These are phyloP conservation scores for Lobophora halterata DNA, from an alignment of 2,888 invertebrate species.

Conservation along the genomic window DNA sequence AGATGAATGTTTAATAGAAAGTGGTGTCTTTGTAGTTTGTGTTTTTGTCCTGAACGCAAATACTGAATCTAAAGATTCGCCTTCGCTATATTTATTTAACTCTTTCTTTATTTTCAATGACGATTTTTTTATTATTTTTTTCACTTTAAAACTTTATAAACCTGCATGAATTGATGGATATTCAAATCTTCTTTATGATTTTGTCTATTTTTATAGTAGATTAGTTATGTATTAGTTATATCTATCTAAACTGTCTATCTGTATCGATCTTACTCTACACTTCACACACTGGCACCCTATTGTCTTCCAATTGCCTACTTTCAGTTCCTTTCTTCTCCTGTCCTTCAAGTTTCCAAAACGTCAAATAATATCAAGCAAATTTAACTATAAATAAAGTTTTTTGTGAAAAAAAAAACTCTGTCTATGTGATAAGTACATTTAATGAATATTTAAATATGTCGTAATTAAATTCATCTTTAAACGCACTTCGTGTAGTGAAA, in stretches of 20 bases:
- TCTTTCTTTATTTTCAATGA: constrained; percentile 11
- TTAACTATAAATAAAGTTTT: constrained; percentile 65
- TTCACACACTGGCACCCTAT: constrained; percentile 26
- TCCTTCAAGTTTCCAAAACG: constrained; percentile 39
- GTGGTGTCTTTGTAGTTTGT: constrained; percentile 35
- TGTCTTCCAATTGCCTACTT: constrained; percentile 47
- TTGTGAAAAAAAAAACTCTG: constrained; percentile 29
- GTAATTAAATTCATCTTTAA: constrained; percentile 46
- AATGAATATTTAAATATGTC: constrained; percentile 42
- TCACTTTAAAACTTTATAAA: constrained; percentile 8
- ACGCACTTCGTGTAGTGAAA: constrained; percentile 73
- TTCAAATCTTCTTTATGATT: constrained; percentile 1
- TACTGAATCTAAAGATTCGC: constrained; percentile 23
- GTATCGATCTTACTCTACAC: constrained; percentile 24
- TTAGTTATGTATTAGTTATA: constrained; percentile 14
- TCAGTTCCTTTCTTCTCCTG: constrained; percentile 32
- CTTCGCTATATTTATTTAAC: no score
- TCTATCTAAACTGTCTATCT: constrained; percentile 16
- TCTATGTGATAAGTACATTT: constrained; percentile 50
- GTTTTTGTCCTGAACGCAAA: constrained; percentile 27
- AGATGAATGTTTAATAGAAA: constrained; percentile 38
- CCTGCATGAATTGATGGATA: constrained; percentile 13
- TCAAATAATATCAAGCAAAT: constrained; percentile 69
- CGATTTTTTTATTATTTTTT: constrained; percentile 11
- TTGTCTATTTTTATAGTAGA: constrained; percentile 9